phyloP scores from a whole-genome alignment of 2,797 vertebrate genomes.

The Oreortyx pictus region DNA sequence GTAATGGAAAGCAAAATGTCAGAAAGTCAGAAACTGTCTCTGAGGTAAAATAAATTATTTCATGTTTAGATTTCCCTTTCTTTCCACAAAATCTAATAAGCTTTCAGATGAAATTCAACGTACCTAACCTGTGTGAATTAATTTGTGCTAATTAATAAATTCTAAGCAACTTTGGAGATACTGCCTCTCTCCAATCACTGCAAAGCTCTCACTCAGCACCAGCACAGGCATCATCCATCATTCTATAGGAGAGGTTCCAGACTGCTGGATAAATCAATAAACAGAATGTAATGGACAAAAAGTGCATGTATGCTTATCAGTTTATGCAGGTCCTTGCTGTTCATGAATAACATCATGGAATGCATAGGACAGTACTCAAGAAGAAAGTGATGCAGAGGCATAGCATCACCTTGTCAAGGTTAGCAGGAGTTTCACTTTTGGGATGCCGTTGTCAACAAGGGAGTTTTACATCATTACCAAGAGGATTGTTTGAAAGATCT shows the following conservation, averaged over 20 bases:
- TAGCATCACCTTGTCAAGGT: background rate
- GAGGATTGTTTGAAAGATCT: background rate
- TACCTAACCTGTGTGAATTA: background rate
- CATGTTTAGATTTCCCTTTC: background rate
- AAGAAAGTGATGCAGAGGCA: background rate
- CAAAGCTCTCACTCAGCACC: background rate
- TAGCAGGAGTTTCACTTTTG: background rate
- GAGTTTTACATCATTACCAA: background rate
- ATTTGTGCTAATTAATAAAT: background rate
- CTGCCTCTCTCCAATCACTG: background rate
- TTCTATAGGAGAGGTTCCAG: background rate
- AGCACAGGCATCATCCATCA: background rate
- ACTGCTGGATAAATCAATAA: background rate
- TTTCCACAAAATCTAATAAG: background rate
- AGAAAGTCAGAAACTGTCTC: background rate
- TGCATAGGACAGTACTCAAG: background rate
- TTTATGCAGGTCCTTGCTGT: background rate
- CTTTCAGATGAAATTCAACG: background rate
- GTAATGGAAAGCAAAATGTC: background rate
- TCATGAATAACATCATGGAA: background rate
- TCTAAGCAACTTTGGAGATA: background rate
- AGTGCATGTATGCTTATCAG: too few species aligned
- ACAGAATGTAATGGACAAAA: background rate
- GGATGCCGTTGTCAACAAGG: background rate
- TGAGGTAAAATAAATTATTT: background rate